phyloP scores from a whole-genome alignment of 2,113 vertebrate genomes.

The Sander vitreus region DNA sequence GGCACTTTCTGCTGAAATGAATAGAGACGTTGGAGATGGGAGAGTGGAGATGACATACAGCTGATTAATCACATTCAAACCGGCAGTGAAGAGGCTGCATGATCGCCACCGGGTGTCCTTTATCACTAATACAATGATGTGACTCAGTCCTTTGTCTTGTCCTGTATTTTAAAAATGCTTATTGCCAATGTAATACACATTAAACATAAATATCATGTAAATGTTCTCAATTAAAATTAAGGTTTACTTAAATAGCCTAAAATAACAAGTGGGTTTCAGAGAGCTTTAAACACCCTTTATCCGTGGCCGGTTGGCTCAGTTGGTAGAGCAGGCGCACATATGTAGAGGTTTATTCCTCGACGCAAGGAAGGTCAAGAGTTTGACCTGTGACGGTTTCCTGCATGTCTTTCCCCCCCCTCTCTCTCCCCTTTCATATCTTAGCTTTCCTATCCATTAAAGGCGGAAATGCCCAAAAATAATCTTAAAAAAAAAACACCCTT shows the following conservation, averaged over 20 bases:
- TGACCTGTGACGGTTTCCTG: no score
- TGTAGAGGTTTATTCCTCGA: no score
- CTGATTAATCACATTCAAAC: slow-evolving; percentile 42
- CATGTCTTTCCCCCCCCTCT: no score
- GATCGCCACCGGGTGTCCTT: slow-evolving; percentile 2
- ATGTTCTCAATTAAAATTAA: not conserved
- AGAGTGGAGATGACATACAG: slow-evolving; percentile 29
- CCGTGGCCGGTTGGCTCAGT: no score
- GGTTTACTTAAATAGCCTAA: not conserved
- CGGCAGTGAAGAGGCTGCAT: not conserved
- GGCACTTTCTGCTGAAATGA: slow-evolving; percentile 48
- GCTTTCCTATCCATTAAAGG: no score
- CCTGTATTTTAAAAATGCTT: not conserved
- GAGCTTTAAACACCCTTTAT: not conserved
- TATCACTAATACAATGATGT: not conserved
- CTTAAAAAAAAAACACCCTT: no score
- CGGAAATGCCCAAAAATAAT: no score
- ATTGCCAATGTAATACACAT: not conserved
- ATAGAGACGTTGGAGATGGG: slow-evolving; percentile 2
- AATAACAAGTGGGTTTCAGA: not conserved
- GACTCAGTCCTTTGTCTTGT: not conserved
- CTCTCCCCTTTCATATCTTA: no score
- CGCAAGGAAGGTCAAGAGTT: no score
- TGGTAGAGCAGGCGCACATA: no score
- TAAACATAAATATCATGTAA: not conserved